Conservation (phyloP, 2,797 vertebrate species). For the Limosa lapponica region DNA sequence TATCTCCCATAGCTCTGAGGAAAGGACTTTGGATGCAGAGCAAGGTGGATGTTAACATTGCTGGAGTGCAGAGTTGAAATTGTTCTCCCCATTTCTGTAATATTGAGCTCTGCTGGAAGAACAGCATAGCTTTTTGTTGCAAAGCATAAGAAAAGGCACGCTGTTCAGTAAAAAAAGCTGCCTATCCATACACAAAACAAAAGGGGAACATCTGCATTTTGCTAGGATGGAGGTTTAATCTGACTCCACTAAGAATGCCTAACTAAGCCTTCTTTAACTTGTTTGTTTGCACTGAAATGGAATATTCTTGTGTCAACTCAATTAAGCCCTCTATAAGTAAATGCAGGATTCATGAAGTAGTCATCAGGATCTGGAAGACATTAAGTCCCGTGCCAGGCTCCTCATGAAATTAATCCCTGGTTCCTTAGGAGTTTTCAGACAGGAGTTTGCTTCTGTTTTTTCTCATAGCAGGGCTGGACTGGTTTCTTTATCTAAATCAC, state of each 20-base stretch:
- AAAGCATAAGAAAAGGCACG: not conserved
- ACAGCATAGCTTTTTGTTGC: not conserved
- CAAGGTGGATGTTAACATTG: not conserved
- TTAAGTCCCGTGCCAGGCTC: not conserved
- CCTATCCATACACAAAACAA: not conserved
- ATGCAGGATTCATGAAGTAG: not conserved
- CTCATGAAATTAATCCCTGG: not conserved
- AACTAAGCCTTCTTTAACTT: not conserved
- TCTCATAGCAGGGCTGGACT: not conserved
- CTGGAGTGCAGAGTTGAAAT: not conserved
- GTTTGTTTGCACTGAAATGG: conserved; percentile 8
- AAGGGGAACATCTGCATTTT: not conserved
- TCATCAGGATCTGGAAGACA: not conserved
- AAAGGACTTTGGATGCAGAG: not conserved
- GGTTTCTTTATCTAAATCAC: conserved; percentile 29
- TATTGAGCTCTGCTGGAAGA: not conserved
- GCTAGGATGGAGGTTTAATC: not conserved
- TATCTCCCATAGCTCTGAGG: not conserved
- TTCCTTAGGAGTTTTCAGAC: conserved; percentile 28
- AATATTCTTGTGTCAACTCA: not conserved
- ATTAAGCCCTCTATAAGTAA: not conserved
- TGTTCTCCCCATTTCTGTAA: accelerated
- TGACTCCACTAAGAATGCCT: not conserved
- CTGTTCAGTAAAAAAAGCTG: not conserved
- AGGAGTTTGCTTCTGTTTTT: conserved; percentile 22